These are phyloP conservation scores for Theocolax elegans DNA, from an alignment of 1,140 invertebrate genomes.

Conservation along the genomic window DNA sequence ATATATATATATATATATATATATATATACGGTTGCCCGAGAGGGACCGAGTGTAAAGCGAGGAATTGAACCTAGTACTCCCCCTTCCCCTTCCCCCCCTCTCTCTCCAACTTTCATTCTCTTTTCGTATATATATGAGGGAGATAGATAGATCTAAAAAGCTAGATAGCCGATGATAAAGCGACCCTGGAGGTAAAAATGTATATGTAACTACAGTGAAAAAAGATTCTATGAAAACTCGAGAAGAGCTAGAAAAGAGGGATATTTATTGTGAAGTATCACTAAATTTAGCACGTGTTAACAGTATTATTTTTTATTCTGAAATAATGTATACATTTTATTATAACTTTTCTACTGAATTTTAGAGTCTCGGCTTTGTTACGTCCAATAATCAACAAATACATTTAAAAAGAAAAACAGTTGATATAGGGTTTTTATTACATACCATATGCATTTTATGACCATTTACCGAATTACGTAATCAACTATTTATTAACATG, in stretches of 20 bases:
- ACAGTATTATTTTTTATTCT: not conserved
- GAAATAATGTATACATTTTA: too few species aligned
- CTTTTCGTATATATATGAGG: not conserved
- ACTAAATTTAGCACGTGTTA: not conserved
- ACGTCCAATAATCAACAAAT: too few species aligned
- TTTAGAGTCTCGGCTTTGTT: too few species aligned
- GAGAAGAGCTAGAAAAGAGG: not conserved
- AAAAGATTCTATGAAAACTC: slow-evolving; percentile 17
- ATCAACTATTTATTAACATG: too few species aligned
- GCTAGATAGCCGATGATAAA: slow-evolving; percentile 26
- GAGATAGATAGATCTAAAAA: slow-evolving; percentile 12
- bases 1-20: too few species aligned
- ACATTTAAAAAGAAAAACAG: too few species aligned
- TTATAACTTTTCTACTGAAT: too few species aligned
- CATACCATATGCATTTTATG: too few species aligned
- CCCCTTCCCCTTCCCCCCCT: not conserved
- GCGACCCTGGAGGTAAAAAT: slow-evolving; percentile 1
- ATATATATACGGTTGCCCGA: not conserved
- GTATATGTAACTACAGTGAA: not conserved
- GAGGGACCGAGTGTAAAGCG: not conserved
- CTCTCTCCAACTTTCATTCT: not conserved
- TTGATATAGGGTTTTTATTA: too few species aligned
- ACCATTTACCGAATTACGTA: too few species aligned
- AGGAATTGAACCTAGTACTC: slow-evolving; percentile 16
- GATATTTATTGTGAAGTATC: not conserved